Conservation (phyloP, 2,113 vertebrate genomes). For the Tragelaphus scriptus region DNA sequence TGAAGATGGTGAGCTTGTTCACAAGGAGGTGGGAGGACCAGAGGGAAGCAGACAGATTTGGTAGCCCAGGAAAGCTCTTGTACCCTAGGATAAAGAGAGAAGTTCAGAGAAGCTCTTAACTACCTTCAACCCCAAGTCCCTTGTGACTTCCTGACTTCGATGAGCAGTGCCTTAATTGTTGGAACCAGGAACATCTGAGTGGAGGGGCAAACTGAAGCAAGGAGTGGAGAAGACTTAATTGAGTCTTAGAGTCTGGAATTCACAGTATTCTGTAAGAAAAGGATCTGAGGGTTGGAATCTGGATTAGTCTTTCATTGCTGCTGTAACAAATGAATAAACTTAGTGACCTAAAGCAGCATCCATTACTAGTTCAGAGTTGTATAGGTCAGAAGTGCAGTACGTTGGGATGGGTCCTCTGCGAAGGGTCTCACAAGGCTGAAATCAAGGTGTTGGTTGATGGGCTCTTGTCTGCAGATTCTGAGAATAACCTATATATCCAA, state of each 20-base stretch:
- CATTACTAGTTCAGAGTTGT: background rate
- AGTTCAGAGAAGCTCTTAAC: background rate
- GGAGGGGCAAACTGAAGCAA: background rate
- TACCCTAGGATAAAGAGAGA: background rate
- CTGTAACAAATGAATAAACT: background rate
- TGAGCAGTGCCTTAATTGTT: background rate
- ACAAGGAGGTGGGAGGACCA: background rate
- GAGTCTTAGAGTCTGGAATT: background rate
- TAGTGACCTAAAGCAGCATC: background rate
- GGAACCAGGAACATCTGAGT: background rate
- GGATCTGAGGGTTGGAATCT: background rate
- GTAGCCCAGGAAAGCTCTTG: background rate
- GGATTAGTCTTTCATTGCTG: background rate
- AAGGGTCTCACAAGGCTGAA: background rate
- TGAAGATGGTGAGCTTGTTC: background rate
- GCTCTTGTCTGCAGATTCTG: background rate
- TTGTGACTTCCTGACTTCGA: background rate
- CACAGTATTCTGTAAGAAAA: background rate
- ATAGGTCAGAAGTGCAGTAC: background rate
- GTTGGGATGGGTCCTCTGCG: background rate
- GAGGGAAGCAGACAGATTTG: background rate
- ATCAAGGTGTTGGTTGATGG: background rate
- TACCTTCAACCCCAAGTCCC: background rate
- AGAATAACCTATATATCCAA: background rate
- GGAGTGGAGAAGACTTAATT: background rate